These are phyloP conservation scores for Castor canadensis DNA, from an alignment of 2,113 vertebrate species.

Conservation along the genomic window DNA sequence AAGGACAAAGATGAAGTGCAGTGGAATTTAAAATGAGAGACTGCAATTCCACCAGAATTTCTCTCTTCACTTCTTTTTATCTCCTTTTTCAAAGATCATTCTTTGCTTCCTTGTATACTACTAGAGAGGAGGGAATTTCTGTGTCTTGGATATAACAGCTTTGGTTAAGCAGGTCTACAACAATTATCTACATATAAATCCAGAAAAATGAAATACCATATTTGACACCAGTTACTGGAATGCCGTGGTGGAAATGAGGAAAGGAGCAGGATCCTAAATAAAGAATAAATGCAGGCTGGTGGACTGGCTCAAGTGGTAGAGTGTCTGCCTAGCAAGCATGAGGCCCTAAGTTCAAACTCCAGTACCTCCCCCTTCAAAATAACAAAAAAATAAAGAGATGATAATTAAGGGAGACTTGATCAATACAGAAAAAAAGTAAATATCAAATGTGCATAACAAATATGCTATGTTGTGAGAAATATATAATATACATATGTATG, in stretches of 20 bases:
- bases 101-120: not conserved
- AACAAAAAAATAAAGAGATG: not conserved
- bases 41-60: not conserved
- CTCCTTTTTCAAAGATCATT: not conserved
- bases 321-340: too few species aligned
- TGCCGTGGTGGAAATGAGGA: not conserved
- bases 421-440: not conserved
- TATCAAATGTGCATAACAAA: not conserved
- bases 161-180: not conserved
- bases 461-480: not conserved
- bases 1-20: not conserved
- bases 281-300: too few species aligned
- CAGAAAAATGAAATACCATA: not conserved
- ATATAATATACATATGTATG: not conserved
- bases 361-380: too few species aligned
- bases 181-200: not conserved
- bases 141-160: not conserved
- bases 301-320: too few species aligned
- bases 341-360: too few species aligned
- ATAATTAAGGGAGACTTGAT: not conserved
- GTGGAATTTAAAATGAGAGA: not conserved
- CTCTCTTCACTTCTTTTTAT: not conserved
- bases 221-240: not conserved
- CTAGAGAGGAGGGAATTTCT: not conserved
- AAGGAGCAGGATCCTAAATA: not conserved